phyloP scores from a whole-genome alignment of 2,113 vertebrate species.

The Ailuropoda melanoleuca region DNA sequence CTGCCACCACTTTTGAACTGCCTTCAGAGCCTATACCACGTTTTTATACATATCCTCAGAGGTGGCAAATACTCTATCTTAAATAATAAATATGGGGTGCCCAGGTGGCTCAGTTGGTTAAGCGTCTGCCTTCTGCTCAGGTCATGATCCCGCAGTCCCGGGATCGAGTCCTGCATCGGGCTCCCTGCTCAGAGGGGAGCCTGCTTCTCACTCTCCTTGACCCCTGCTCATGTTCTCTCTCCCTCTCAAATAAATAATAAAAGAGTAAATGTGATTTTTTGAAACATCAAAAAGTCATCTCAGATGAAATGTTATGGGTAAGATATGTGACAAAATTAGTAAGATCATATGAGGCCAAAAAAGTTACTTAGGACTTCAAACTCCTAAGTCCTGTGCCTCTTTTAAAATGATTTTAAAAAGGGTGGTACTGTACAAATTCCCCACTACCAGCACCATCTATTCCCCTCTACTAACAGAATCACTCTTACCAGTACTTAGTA shows the following conservation, averaged over 20 bases:
- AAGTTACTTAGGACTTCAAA: background rate
- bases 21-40: background rate
- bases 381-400: background rate
- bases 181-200: no score
- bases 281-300: background rate
- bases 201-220: no score
- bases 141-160: no score
- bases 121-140: background rate
- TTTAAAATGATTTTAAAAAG: background rate
- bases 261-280: background rate
- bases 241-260: no score
- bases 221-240: no score
- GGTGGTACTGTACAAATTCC: background rate
- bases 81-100: background rate
- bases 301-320: background rate
- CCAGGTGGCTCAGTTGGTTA: background rate
- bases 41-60: background rate
- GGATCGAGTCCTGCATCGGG: no score
- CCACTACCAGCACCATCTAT: no score
- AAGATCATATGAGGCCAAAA: background rate
- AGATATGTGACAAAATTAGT: background rate
- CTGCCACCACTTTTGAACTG: background rate
- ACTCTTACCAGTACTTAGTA: background rate
- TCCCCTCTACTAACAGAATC: accelerated
- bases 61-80: background rate